phyloP scores from a whole-genome alignment of 2,797 vertebrate species.

The Acrossocheilus wenchowensis region DNA sequence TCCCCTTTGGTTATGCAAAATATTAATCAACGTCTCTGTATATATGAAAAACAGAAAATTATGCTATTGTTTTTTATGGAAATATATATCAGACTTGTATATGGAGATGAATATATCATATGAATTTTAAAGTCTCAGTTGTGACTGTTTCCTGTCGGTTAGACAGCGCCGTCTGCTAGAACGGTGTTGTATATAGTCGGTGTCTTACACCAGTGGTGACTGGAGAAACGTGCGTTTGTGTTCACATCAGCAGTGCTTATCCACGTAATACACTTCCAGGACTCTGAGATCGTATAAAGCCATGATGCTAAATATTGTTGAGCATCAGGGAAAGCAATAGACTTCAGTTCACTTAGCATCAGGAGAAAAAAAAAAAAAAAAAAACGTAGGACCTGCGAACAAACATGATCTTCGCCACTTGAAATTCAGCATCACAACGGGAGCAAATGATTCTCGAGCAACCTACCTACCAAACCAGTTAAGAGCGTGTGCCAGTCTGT shows the following conservation, averaged over 20 bases:
- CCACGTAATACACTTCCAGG: conserved; percentile 64
- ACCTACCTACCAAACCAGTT: conserved; percentile 12
- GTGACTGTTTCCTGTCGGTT: conserved; percentile 81
- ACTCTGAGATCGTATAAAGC: not conserved
- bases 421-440: not conserved
- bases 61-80: conserved; percentile 79
- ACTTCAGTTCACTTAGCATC: conserved; percentile 36
- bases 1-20: conserved; percentile 84
- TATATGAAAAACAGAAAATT: conserved; percentile 84
- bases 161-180: conserved; percentile 69
- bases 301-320: conserved; percentile 20
- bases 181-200: conserved; percentile 53
- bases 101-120: conserved; percentile 81
- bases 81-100: conserved; percentile 79
- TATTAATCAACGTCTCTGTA: conserved; percentile 78
- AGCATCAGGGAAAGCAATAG: conserved; percentile 45
- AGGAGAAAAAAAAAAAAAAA: conserved; percentile 14
- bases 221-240: conserved; percentile 42
- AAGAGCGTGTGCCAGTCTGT: conserved; percentile 43
- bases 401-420: not conserved
- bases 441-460: not conserved
- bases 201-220: conserved; percentile 54
- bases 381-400: not conserved
- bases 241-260: conserved; percentile 70
- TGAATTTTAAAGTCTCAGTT: conserved; percentile 81